phyloP scores from a whole-genome alignment of 2,797 vertebrate genomes.

The Synaphobranchus kaupii region DNA sequence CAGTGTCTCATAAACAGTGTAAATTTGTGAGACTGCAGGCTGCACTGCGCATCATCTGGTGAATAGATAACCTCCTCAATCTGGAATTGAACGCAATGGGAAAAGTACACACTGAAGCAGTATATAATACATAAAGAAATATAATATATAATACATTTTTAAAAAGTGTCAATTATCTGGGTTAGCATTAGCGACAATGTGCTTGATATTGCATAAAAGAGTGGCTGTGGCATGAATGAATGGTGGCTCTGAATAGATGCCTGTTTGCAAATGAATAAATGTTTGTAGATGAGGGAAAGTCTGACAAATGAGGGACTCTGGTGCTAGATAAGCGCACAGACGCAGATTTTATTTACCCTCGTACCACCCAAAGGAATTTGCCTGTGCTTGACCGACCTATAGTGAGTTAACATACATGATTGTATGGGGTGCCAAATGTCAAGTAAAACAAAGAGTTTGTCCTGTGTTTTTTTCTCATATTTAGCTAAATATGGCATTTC shows the following conservation, averaged over 20 bases:
- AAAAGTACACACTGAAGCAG: constrained; percentile 31
- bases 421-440: not conserved
- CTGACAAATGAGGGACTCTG: not conserved
- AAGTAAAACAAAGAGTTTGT: too few relatives aligned
- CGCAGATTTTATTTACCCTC: not conserved
- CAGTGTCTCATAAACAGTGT: not conserved
- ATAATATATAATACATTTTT: constrained; percentile 5
- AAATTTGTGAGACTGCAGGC: not conserved
- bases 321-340: not conserved
- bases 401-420: not conserved
- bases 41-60: not conserved
- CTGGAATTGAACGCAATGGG: not conserved
- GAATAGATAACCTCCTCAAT: not conserved
- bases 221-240: constrained; percentile 24
- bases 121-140: constrained; percentile 20
- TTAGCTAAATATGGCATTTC: too few relatives aligned
- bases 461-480: too few relatives aligned
- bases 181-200: not conserved
- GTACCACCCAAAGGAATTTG: not conserved
- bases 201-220: constrained; percentile 15
- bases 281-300: constrained; percentile 24
- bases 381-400: not conserved
- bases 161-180: constrained; percentile 20
- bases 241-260: constrained; percentile 15
- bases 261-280: constrained; percentile 29